Base-by-base conservation (phyloP, 1,140 invertebrate species). In the Atopsyche davidsoni region DNA sequence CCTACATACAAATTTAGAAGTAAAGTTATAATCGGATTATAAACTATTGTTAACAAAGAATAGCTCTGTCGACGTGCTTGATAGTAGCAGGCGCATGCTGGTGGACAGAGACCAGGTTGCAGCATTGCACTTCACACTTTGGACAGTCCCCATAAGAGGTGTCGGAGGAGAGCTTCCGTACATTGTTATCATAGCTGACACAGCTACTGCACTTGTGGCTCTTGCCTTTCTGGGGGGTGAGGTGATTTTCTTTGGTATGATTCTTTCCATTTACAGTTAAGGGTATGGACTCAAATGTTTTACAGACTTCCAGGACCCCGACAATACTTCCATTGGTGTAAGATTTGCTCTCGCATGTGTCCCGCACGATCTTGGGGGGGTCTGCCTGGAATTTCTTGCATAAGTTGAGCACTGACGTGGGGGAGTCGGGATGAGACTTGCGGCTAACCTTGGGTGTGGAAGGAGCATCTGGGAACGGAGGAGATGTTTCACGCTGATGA, bases 361-460 rank as follows among this genome's bases (percentile, higher is more conserved):
- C 42, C 16, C 46, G 41, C 17, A 35, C 38, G 18, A 47, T 52
- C 34, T 47, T 48, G 3, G 48, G 38, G 6, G 34, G 3, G 13
- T 70, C 69, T 21, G 68, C 64, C 58, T 72, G 70, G 62, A 71
- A 73, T 61, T 71, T 70, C 62, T 73, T 73, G 64, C 70, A 73
- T 25, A 71, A 66, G 54, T 68, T 67, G 11, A 72, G 60, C 50
- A 73, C 68, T 1, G 69, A 71, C 10, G 57, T 56, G n/a, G 69
- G 68, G 39, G 70, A 67, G 46, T 64, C 61, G 34, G 67, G 64
- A 39, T 65, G 64, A 2, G 66, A 73, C 42, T 72, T 72, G 46
- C 70, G 63, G 23, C 68, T 71, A 44, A 77, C 75, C 69, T 79
- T 79, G 49, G 77, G 77, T 39, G 77, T 79, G 56, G 76, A 77